Percentiles rank a stretch among this genome's conserved stretches.
Evolutionary conservation across 2,797 vertebrate genomes (phyloP).

Genomic region (Gobionotothen gibberifrons): DNA sequence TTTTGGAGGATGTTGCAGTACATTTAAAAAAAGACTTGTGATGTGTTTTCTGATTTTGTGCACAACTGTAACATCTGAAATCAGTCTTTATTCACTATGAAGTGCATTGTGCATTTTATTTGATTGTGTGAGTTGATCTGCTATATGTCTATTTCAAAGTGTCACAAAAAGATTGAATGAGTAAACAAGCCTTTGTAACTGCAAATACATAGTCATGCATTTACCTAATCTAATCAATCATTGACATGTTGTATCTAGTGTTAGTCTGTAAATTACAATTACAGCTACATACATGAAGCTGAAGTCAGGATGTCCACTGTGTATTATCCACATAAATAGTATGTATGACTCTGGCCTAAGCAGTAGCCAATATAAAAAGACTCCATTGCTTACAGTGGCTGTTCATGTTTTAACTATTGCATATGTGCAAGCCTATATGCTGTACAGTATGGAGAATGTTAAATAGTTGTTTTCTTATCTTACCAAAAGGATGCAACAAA

Average conservation of each 20-base stretch:
- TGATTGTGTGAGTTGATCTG: neutral
- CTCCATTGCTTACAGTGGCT: conserved; percentile 3
- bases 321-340: neutral
- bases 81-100: neutral
- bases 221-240: neutral
- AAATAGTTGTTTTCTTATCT: conserved; percentile 27
- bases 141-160: too few relatives aligned
- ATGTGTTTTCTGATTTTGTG: too few relatives aligned
- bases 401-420: conserved; percentile 27
- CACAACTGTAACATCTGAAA: neutral
- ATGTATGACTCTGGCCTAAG: conserved; percentile 13
- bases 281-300: neutral
- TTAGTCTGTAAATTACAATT: neutral
- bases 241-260: neutral
- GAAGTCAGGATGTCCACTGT: neutral
- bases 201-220: neutral
- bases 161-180: neutral
- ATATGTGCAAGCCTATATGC: neutral
- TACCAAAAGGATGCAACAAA: conserved; percentile 27
- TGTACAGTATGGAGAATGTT: conserved; percentile 12
- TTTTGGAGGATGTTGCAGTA: neutral
- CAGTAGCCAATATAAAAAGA: neutral
- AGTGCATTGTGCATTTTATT: neutral
- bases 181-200: neutral
- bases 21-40: too few relatives aligned